Evolutionary conservation across 1,140 invertebrate genomes (phyloP).

Genomic region (Drosophila navojoa): DNA sequence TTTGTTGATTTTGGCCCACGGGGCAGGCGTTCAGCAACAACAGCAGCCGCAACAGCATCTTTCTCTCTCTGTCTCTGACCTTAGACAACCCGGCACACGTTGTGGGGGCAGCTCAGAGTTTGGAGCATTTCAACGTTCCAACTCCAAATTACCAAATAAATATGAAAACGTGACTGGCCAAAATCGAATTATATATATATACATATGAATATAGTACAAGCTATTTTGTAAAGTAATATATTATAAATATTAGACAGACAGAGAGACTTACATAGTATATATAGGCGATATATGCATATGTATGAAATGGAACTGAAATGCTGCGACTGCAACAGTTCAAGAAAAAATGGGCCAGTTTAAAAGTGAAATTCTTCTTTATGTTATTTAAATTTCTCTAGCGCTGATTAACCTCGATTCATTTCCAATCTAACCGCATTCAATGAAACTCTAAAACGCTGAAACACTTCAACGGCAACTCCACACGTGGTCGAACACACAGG

Average conservation of each 20-base stretch:
- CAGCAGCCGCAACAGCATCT: constrained; percentile 15
- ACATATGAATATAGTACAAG: constrained; percentile 8
- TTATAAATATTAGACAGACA: not conserved
- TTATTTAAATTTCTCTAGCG: constrained; percentile 56
- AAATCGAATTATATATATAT: not conserved
- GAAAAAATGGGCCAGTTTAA: constrained; percentile 15
- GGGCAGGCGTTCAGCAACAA: constrained; percentile 32
- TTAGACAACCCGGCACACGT: constrained; percentile 75
- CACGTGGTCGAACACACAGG: constrained; percentile 27
- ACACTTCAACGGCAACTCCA: constrained; percentile 29
- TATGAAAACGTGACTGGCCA: constrained; percentile 71
- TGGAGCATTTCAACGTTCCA: constrained; percentile 15
- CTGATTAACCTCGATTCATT: constrained; percentile 61
- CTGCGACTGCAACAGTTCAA: constrained; percentile 10
- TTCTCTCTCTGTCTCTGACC: constrained; percentile 54
- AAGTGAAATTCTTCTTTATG: constrained; percentile 60
- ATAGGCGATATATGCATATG: not conserved
- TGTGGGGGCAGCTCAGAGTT: constrained; percentile 41
- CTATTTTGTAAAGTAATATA: constrained; percentile 3
- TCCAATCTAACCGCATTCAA: constrained; percentile 55
- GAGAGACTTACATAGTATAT: not conserved
- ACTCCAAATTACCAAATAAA: constrained; percentile 68
- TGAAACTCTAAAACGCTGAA: constrained; percentile 41
- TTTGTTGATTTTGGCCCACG: constrained; percentile 48
- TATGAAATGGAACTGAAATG: not conserved